phyloP scores from a whole-genome alignment of 1,140 invertebrate genomes.

The Saccostrea cuccullata region DNA sequence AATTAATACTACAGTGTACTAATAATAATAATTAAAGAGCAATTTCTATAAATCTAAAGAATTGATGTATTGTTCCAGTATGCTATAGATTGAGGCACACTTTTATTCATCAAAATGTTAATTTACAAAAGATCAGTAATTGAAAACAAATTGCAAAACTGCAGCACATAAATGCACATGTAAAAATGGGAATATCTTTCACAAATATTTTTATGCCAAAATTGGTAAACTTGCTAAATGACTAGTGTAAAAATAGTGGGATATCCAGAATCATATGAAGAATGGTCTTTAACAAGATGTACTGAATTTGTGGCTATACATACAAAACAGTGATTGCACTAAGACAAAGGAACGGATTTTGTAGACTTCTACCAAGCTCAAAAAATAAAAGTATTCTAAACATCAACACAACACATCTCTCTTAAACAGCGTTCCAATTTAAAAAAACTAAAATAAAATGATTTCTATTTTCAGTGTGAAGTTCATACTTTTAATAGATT shows the following conservation, averaged over 20 bases:
- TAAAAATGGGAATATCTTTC: neutral
- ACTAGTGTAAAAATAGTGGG: too few relatives aligned
- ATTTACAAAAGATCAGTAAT: neutral
- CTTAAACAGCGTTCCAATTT: neutral
- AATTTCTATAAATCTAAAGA: neutral
- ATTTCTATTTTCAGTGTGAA: neutral
- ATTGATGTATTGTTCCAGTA: neutral
- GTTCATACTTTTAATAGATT: neutral
- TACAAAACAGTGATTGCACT: too few relatives aligned
- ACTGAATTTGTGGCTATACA: too few relatives aligned
- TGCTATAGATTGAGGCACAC: neutral
- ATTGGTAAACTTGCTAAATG: too few relatives aligned
- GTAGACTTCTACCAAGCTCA: neutral
- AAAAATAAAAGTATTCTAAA: neutral
- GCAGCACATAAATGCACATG: neutral
- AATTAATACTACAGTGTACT: neutral
- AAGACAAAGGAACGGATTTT: too few relatives aligned
- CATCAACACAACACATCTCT: neutral
- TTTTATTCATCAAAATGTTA: neutral
- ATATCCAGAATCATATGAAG: too few relatives aligned
- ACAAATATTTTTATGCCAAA: too few relatives aligned
- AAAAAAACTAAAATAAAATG: neutral
- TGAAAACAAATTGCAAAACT: neutral
- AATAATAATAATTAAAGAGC: too few relatives aligned
- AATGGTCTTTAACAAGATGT: too few relatives aligned